Base-by-base conservation (phyloP, 2,888 invertebrate species). In the Nyleta sp. region DNA sequence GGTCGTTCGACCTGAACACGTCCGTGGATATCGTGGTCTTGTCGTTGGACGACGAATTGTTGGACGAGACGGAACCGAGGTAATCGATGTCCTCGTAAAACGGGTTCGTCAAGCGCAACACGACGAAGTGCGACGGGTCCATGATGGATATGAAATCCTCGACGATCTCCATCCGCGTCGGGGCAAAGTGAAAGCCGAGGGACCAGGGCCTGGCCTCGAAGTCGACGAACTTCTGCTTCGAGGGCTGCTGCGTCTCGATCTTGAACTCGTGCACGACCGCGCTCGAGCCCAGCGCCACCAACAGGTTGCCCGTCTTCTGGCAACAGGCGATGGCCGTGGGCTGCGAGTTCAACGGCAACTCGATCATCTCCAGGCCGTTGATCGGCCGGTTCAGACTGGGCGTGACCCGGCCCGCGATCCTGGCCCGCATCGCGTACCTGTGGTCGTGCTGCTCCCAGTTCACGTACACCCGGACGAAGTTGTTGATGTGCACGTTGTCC, bases 401-500 rank as follows among this genome's bases (percentile, higher is more conserved):
- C 10, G 95, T 95, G 0, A 95, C 95, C 84, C 94, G 91, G 0
- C 95, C 95, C 2, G 95, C 95, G 70, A 95, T 95, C 60, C 95
- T 91, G 15, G 94, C 95, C 71, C 94, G 91, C 92, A 94, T 93
- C 0, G 93, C 92, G 68, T 92, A 92, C 60, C 88, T 86, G 70
- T 87, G 87, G 50, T 88, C 90, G 87, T 90, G 92, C 48, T 84
- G 81, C 4, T 94, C 94, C 94, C 96, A 96, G 86, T 95, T 95
- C 2, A 95, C 93, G 87, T 96, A 96, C 20, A 95, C 93, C 68
- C 95, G 92, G n/a, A 94, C 93, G 82, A 94, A 94, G 88, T 90
- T 92, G 80, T 84, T 89, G 17, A 82, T 84, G 28, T 80, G 80
- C 1, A 80, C 70, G 5, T 84, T 85, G 35, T 90, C 90, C 35